phyloP scores from a whole-genome alignment of 2,888 invertebrate genomes.

The Gerris lacustris region DNA sequence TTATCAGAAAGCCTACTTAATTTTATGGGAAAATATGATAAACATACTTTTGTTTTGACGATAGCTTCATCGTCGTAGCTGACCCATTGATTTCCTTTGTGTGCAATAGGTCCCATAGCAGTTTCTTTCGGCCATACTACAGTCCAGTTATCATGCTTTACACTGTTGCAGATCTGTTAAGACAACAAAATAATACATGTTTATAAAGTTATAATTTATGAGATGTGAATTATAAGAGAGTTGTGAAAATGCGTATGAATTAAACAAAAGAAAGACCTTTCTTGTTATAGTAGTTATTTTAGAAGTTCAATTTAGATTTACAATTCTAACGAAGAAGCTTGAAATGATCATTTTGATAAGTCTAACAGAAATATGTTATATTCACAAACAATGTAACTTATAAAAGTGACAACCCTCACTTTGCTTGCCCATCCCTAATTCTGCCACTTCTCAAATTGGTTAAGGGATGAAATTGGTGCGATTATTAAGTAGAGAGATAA shows the following conservation, averaged over 20 bases:
- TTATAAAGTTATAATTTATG: no score
- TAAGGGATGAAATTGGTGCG: no score
- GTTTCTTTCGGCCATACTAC: conserved; percentile 67
- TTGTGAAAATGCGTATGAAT: not conserved
- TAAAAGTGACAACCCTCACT: not conserved
- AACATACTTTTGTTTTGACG: conserved; percentile 37
- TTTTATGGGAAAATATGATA: no score
- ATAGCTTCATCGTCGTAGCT: conserved; percentile 69
- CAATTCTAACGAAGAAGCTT: no score
- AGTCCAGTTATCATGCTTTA: conserved; percentile 64
- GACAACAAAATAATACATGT: conserved; percentile 9
- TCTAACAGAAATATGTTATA: not conserved
- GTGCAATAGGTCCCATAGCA: conserved; percentile 83
- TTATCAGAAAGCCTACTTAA: no score
- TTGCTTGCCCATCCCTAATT: no score
- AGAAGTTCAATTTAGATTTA: no score
- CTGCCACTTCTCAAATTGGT: no score
- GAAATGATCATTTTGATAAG: not conserved
- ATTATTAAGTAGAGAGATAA: no score
- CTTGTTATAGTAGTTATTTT: no score
- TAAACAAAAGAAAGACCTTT: not conserved
- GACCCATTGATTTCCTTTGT: conserved; percentile 80
- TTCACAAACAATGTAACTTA: not conserved
- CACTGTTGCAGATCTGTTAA: conserved; percentile 68
- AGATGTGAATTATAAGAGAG: no score